Percentiles rank a stretch among this genome's conserved stretches.
phyloP scores from a whole-genome alignment of 2,797 vertebrate genomes.

The Zalophus californianus region DNA sequence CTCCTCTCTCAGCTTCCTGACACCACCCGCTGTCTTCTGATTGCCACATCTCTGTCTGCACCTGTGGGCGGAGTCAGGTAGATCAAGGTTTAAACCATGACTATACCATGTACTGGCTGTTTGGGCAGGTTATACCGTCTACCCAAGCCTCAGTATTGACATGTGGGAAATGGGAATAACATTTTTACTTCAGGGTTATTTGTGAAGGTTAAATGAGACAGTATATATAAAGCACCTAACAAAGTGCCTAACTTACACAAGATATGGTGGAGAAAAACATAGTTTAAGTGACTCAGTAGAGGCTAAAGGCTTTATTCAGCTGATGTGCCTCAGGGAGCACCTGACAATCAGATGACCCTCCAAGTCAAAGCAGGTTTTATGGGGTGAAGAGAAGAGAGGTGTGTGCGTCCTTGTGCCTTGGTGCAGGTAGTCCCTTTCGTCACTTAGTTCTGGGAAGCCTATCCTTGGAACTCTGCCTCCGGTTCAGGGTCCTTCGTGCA shows the following conservation, averaged over 20 bases:
- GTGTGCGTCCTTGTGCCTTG: background rate
- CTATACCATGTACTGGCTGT: background rate
- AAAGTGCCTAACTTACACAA: background rate
- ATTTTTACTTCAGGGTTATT: slow-evolving; percentile 2
- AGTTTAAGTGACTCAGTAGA: background rate
- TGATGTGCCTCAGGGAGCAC: background rate
- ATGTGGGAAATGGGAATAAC: background rate
- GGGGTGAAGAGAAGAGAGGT: background rate
- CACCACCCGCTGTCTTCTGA: background rate
- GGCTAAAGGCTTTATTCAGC: background rate
- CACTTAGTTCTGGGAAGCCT: background rate
- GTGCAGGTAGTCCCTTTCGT: background rate
- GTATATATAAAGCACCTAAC: background rate
- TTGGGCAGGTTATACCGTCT: background rate
- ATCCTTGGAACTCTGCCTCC: background rate
- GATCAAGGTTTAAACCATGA: background rate
- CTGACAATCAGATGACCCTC: background rate
- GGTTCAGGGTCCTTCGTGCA: background rate
- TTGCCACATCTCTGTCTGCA: background rate
- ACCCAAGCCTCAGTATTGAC: background rate
- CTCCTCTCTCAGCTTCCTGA: background rate
- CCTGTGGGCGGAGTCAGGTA: background rate
- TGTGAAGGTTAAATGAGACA: background rate
- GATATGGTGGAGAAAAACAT: background rate
- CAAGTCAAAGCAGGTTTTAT: background rate